These are phyloP conservation scores for Mesorhabditis sp. DNA, from an alignment of 2,888 invertebrate genomes.

Conservation along the genomic window DNA sequence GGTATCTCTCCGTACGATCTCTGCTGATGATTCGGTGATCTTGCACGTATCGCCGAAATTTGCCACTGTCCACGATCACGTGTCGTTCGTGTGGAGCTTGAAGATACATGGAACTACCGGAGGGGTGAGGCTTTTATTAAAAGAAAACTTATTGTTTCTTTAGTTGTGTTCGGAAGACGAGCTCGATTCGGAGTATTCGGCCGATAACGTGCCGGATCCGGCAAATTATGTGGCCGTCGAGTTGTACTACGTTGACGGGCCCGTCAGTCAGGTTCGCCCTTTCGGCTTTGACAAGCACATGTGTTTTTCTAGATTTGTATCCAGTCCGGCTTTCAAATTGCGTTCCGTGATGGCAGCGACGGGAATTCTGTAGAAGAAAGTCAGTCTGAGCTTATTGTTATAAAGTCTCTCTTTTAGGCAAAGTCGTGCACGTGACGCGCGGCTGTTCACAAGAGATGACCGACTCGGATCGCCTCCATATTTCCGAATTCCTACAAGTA, in stretches of 20 bases:
- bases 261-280: conserved; percentile 35
- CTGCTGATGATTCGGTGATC: conserved; percentile 35
- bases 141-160: not conserved
- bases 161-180: conserved; percentile 17
- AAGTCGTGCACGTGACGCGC: not conserved
- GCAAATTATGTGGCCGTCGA: conserved; percentile 53
- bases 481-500: not conserved
- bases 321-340: too few species aligned
- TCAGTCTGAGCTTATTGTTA: too few species aligned
- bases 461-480: not conserved
- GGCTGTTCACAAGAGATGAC: not conserved
- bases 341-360: too few species aligned
- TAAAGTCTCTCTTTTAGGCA: not conserved
- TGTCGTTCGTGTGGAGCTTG: conserved; percentile 55
- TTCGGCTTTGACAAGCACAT: too few species aligned
- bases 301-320: too few species aligned
- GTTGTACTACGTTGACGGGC: conserved; percentile 53
- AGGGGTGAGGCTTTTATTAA: conserved; percentile 21
- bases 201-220: conserved; percentile 25
- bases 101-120: conserved; percentile 47
- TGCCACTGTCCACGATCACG: conserved; percentile 53
- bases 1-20: conserved; percentile 28
- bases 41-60: conserved; percentile 55
- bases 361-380: too few species aligned
- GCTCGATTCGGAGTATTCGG: conserved; percentile 8